Base-by-base conservation (phyloP, 2,888 invertebrate species). In the Agonopterix heracliana region DNA sequence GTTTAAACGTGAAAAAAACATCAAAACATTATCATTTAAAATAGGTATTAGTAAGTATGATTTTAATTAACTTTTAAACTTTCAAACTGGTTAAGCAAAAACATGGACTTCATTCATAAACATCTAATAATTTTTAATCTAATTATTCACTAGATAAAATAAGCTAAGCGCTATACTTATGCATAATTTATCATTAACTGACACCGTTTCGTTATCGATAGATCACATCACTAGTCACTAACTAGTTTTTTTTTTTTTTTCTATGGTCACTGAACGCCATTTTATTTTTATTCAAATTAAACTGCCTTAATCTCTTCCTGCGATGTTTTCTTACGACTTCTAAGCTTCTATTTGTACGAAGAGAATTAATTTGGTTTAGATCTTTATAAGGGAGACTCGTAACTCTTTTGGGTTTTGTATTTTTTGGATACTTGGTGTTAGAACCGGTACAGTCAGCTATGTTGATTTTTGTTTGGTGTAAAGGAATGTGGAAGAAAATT, bases 281-380 rank as follows among this genome's bases (percentile, higher is more conserved):
- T 51, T 52, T 54, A 52, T 54, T 55, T 55, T 54, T 50, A 54
- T 56, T 52, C 44, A 53, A 52, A 54, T 57, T 54, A 52, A 52
- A 48, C 45, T 43, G 46, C 41, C 44, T 43, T 55, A 54, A 52
- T 46, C 42, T 50, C 50, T 13, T 46, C 41, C 49, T 46, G 34
- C 45, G 48, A 35, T 45, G 41, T 34, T 11, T 13, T 49, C 4
- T 7, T 17, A 34, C 35, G 41, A 13, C 40, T 14, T 36, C 13
- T 43, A 3, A 8, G 38, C 12, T 26, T 41, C 8, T 12, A 44
- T 10, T 46, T 46, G 49, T 48, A 48, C 34, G 40, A 11, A 36
- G 41, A 34, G 42, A 55, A 54, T 55, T 55, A 47, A 55, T 55
- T 52, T 47, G 52, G 52, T 54, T 55, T 55, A 55, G 34, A 5